These are phyloP conservation scores for Lordiphosa stackelbergi DNA, from an alignment of 1,140 invertebrate species.

Conservation along the genomic window DNA sequence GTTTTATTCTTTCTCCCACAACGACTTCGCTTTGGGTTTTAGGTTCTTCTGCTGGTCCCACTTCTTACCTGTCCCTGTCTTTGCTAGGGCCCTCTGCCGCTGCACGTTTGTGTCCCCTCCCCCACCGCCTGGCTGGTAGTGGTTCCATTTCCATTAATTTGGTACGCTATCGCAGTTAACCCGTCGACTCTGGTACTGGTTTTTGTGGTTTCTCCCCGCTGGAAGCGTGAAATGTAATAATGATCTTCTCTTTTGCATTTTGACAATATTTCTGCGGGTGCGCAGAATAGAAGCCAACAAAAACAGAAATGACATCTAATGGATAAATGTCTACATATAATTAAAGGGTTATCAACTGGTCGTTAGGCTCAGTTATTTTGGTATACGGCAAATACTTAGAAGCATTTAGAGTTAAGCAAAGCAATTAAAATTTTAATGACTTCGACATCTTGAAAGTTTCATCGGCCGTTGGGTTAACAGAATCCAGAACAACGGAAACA, in stretches of 20 bases:
- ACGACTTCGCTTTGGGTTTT: slow-evolving; percentile 55
- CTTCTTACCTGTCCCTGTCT: slow-evolving; percentile 28
- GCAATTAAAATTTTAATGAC: slow-evolving; percentile 26
- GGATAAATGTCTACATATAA: slow-evolving; percentile 46
- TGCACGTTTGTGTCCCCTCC: slow-evolving; percentile 21
- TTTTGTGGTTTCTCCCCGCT: slow-evolving; percentile 50
- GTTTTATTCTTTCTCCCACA: slow-evolving; percentile 74
- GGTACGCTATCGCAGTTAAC: slow-evolving; percentile 65
- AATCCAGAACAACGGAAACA: slow-evolving; percentile 4
- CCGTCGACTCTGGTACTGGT: slow-evolving; percentile 50
- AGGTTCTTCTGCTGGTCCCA: slow-evolving; percentile 58
- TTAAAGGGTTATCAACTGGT: slow-evolving; percentile 15
- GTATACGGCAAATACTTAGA: slow-evolving; percentile 22
- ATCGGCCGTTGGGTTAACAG: slow-evolving; percentile 15
- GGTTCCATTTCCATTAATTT: slow-evolving; percentile 75
- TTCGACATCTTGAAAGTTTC: slow-evolving; percentile 20
- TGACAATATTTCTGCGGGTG: slow-evolving; percentile 69
- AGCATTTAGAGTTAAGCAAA: slow-evolving; percentile 33
- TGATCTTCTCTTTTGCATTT: slow-evolving; percentile 72
- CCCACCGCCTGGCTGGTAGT: slow-evolving; percentile 30
- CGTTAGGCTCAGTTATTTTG: slow-evolving; percentile 13
- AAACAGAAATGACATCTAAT: slow-evolving; percentile 8
- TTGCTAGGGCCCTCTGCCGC: slow-evolving; percentile 25
- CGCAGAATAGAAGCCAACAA: slow-evolving; percentile 21
- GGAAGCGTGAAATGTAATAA: slow-evolving; percentile 73